These are phyloP conservation scores for Thecophora atra DNA, from an alignment of 2,888 invertebrate species.

Conservation along the genomic window DNA sequence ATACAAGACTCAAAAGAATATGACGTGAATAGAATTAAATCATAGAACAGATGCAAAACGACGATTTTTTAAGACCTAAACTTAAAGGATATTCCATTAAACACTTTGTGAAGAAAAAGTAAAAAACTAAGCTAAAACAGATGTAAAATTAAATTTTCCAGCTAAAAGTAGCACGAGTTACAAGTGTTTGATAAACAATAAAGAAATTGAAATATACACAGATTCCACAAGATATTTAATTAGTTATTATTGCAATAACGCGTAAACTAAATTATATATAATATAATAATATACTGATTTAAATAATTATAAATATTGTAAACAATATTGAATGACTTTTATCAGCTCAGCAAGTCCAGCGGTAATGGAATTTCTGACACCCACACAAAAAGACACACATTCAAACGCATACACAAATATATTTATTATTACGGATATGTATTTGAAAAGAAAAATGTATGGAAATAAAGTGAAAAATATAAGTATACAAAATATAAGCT, in stretches of 20 bases:
- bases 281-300: slow-evolving; percentile 28
- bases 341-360: slow-evolving; percentile 15
- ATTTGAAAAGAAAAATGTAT: slow-evolving; percentile 42
- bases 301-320: slow-evolving; percentile 31
- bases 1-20: slow-evolving; percentile 23
- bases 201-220: background rate
- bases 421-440: slow-evolving; percentile 36
- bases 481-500: slow-evolving; percentile 7
- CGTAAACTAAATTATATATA: background rate
- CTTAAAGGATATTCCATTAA: background rate
- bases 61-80: background rate
- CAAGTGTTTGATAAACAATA: background rate
- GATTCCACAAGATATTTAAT: background rate
- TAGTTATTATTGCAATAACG: background rate
- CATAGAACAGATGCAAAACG: background rate
- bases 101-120: background rate
- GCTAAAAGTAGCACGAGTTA: background rate
- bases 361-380: slow-evolving; percentile 27
- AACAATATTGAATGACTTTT: slow-evolving; percentile 25
- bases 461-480: slow-evolving; percentile 33
- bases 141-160: background rate
- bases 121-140: background rate
- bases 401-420: slow-evolving; percentile 26
- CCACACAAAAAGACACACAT: background rate
- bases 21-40: background rate